Evolutionary conservation across 2,888 invertebrate species (phyloP).

Genomic region (Eupsilia transversa): DNA sequence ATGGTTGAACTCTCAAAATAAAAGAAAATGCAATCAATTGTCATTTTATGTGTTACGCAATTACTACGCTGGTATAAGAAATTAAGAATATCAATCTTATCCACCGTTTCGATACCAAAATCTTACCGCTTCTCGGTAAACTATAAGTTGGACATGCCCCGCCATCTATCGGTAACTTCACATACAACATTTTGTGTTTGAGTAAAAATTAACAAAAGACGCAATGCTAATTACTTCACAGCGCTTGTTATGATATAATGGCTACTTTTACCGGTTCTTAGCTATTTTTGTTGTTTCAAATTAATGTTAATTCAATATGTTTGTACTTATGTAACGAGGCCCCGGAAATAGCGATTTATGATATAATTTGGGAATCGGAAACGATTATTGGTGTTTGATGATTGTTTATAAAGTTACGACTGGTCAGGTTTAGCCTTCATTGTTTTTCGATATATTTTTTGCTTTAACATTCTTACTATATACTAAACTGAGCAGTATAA

Average conservation of each 20-base stretch:
- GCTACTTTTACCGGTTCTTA: conserved; percentile 52
- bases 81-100: not conserved
- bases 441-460: not conserved
- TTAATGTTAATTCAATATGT: conserved; percentile 59
- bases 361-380: not conserved
- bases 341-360: conserved; percentile 33
- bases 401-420: not conserved
- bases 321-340: conserved; percentile 38
- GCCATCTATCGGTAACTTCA: conserved; percentile 41
- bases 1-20: not conserved
- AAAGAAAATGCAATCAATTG: not conserved
- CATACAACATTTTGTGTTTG: conserved; percentile 26
- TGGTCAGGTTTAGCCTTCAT: not conserved
- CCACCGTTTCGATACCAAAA: not conserved
- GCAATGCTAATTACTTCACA: conserved; percentile 45
- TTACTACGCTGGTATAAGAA: not conserved
- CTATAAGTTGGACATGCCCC: not conserved
- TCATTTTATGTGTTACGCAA: not conserved
- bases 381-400: not conserved
- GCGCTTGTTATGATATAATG: conserved; percentile 48
- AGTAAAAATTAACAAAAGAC: conserved; percentile 46
- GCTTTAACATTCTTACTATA: not conserved
- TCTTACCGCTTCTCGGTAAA: not conserved
- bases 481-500: not conserved
- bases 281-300: conserved; percentile 48